Base-by-base conservation (phyloP, 2,888 invertebrate genomes). In the Mellilla xanthometata region DNA sequence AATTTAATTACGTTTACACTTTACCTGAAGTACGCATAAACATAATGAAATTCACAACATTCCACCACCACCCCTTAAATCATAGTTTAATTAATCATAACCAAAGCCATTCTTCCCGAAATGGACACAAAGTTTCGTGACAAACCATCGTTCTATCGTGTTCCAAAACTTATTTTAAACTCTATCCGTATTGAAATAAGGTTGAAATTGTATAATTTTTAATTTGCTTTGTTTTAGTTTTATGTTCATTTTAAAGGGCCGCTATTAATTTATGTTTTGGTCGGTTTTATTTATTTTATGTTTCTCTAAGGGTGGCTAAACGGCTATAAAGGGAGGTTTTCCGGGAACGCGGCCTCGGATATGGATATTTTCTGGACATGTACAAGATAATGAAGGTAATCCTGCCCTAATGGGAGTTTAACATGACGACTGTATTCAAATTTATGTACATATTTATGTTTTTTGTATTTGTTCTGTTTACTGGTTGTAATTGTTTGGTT, bases 261-360 rank as follows among this genome's bases (percentile, higher is more conserved):
- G 34, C 30, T 46, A 52, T 52, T 54, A 54, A 57, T 54, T 54
- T 54, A 52, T 57, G 39, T 52, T 50, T 49, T 47, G 51, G 54
- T 43, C 42, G 35, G 49, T 49, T 49, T 48, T 52, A 50, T 54
- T 51, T 52, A 49, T 52, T 52, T 56, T 41, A 57, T 44, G 49
- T 44, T 28, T 13, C 54, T 45, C 49, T 28, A 46, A 48, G 54
- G 56, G 45, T 52, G 36, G 35, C 36, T 24, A 32, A 47, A 51
- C 12, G 49, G 52, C 46, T 36, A 26, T 56, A 42, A 56, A 57
- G 57, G 54, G 56, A 52, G 12, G 30, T 36, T 39, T 49, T 43
- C 39, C 42, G 30, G 35, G 38, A 42, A 47, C 29, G 24, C 31
- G 31, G 26, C 12, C 24, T 31, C 34, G 32, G 24, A 36, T 43